These are phyloP conservation scores for Rhinogobio ventralis DNA, from an alignment of 2,797 vertebrate genomes.

Conservation along the genomic window DNA sequence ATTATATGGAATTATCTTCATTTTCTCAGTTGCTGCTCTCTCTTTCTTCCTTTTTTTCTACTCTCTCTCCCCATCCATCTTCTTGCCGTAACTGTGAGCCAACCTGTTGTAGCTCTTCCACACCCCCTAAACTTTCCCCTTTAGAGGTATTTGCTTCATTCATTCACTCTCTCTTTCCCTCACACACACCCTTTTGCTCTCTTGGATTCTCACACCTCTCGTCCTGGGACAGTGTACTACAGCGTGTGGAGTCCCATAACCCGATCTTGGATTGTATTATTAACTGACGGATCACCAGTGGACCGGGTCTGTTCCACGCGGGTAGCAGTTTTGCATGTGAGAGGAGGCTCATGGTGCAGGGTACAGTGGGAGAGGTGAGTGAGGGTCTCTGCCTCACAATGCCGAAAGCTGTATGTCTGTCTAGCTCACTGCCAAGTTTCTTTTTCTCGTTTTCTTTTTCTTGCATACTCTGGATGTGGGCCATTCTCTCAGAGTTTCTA, in stretches of 20 bases:
- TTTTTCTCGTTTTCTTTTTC: constrained; percentile 20
- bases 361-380: constrained; percentile 55
- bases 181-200: constrained; percentile 51
- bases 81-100: constrained; percentile 54
- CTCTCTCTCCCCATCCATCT: constrained; percentile 31
- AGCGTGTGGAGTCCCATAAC: constrained; percentile 7
- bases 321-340: constrained; percentile 1
- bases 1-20: not conserved
- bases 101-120: constrained; percentile 74
- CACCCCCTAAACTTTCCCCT: constrained; percentile 65
- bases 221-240: constrained; percentile 7
- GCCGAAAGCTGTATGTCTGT: constrained; percentile 25
- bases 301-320: constrained; percentile 12
- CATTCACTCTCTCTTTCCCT: constrained; percentile 60
- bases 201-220: constrained; percentile 37
- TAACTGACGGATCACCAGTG: not conserved
- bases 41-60: constrained; percentile 18
- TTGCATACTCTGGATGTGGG: constrained; percentile 25
- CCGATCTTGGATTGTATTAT: constrained; percentile 39
- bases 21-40: constrained; percentile 30
- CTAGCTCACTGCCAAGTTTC: constrained; percentile 33
- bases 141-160: constrained; percentile 68
- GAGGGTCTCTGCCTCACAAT: constrained; percentile 4
- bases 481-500: constrained; percentile 30
- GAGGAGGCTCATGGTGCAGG: constrained; percentile 16